Evolutionary conservation across 64 coral and sea anemone species (phyloP).

Genomic region (Cladopsammia gracilis): DNA sequence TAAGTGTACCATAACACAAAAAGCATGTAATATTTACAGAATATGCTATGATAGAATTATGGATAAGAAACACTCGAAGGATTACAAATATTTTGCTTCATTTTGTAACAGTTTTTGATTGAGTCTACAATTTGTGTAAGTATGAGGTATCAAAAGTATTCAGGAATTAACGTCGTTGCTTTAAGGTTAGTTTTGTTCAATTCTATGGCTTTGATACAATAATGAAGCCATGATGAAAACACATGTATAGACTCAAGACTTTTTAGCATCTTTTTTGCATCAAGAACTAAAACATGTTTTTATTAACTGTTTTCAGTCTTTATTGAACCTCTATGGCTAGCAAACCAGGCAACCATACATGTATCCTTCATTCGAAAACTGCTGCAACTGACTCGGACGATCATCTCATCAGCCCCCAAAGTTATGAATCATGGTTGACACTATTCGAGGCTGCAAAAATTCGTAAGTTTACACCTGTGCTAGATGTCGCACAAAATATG

Average conservation of each 20-base stretch:
- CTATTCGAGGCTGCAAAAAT: constrained; percentile 47
- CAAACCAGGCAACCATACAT: constrained; percentile 50
- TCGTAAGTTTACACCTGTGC: constrained; percentile 9
- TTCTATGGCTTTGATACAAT: constrained; percentile 46
- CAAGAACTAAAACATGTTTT: constrained; percentile 32
- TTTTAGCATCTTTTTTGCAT: constrained; percentile 50
- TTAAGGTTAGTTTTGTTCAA: constrained; percentile 41
- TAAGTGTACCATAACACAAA: constrained; percentile 43
- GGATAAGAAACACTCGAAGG: constrained; percentile 38
- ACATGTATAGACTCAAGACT: not conserved
- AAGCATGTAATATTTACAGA: constrained; percentile 50
- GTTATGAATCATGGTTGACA: constrained; percentile 58
- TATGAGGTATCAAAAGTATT: constrained; percentile 40
- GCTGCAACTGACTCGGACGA: constrained; percentile 38
- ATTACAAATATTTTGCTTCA: constrained; percentile 48
- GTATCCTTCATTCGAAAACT: constrained; percentile 56
- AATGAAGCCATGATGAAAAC: constrained; percentile 53
- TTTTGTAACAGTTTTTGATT: constrained; percentile 47
- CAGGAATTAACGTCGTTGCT: constrained; percentile 25
- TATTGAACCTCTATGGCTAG: constrained; percentile 40
- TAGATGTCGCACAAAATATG: constrained; percentile 56
- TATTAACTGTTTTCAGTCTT: constrained; percentile 30
- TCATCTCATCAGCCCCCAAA: constrained; percentile 57
- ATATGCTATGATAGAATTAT: constrained; percentile 40
- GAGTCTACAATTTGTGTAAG: constrained; percentile 40